phyloP scores from a whole-genome alignment of 2,797 vertebrate species.

The Serranus cabrilla region DNA sequence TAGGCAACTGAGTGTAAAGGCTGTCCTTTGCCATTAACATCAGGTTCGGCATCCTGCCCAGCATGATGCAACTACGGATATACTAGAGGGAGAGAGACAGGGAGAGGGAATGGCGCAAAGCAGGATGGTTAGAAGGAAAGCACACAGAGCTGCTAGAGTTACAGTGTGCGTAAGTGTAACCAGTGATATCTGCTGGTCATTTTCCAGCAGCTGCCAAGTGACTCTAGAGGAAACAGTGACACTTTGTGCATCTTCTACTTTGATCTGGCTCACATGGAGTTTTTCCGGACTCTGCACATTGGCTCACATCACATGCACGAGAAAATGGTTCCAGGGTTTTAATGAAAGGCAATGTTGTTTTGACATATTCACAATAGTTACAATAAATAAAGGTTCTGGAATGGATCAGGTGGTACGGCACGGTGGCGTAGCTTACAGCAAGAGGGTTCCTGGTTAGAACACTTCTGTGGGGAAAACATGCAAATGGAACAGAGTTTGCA shows the following conservation, averaged over 20 bases:
- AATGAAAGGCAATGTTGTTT: not conserved
- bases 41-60: conserved; percentile 96
- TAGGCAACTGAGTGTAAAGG: conserved; percentile 94
- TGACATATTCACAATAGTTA: conserved; percentile 2
- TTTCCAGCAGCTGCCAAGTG: conserved; percentile 31
- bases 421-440: no score
- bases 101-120: conserved; percentile 31
- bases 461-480: no score
- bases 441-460: no score
- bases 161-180: conserved; percentile 28
- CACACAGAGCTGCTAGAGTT: conserved; percentile 30
- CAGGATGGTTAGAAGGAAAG: conserved; percentile 30
- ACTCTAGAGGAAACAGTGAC: conserved; percentile 33
- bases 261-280: conserved; percentile 16
- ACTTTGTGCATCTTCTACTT: conserved; percentile 11
- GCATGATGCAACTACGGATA: conserved; percentile 97
- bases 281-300: not conserved
- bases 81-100: conserved; percentile 86
- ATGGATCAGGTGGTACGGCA: not conserved
- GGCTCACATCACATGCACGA: not conserved
- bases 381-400: not conserved
- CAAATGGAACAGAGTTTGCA: no score
- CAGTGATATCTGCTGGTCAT: conserved; percentile 29
- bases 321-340: conserved; percentile 6
- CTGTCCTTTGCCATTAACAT: conserved; percentile 99